Evolutionary conservation across 2,113 vertebrate genomes (phyloP), one percentile per base, ranked within the genome.

Genomic region (Cranoglanis bouderius): DNA sequence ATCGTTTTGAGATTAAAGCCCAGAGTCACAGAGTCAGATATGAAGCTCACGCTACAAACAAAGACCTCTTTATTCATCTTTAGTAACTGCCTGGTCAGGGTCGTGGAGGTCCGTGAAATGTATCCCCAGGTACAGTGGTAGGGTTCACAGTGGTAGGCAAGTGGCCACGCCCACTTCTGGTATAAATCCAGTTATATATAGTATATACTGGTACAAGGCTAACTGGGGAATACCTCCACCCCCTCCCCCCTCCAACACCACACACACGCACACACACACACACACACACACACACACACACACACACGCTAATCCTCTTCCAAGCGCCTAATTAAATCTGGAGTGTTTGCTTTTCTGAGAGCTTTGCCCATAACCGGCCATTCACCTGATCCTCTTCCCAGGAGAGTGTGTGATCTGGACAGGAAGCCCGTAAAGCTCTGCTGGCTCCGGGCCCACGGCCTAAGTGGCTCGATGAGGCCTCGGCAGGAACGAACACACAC

Each of bases 291-390:
- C 88, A 88, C 89, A 67, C 81, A 53, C 90, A 84, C 88, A 81
- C 82, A 72, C 89, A 55, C 75, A 5, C 84, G 72, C 85, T 95
- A 95, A 95, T 95, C 95, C 94, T 94, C 94, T 94, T 96, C 95
- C 92, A 94, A 93, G 94, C 92, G 93, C 91, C 93, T 95, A 95
- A 96, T 96, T 96, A 95, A 96, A 95, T 96, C 94, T 95, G 90
- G 94, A 95, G 94, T 95, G 94, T 95, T 95, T 95, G 94, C 93
- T 92, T 94, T 85, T 94, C 93, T 91, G 95, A 94, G 94, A 90
- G 93, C 94, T 93, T 93, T 91, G 91, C 93, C 94, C 93, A 94
- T 94, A 93, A 94, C 90, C 91, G 92, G 92, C 94, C 86, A 93
- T 92, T 93, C 90, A 93, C 92, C 93, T 93, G 93, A 93, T 95